A percentile compares a stretch with the other conserved stretches of the same genome.
Evolutionary conservation across 2,113 vertebrate species (phyloP).

Genomic region (Petrocephalus microphthalmus): DNA sequence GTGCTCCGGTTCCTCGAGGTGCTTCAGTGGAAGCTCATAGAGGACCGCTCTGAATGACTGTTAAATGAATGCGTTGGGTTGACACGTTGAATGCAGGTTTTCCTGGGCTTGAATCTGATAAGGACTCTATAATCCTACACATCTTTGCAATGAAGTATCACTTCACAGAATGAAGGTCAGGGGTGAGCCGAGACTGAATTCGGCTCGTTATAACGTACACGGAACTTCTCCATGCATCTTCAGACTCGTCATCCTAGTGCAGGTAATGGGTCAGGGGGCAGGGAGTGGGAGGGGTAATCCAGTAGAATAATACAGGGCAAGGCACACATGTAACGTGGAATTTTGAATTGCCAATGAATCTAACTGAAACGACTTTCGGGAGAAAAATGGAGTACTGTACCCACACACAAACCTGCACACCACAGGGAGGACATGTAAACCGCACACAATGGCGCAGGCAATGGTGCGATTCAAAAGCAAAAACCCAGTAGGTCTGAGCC

Average conservation of each 20-base stretch:
- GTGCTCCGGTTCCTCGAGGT: slow-evolving; percentile 22
- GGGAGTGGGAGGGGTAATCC: not conserved
- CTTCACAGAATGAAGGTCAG: not conserved
- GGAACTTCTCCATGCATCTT: not conserved
- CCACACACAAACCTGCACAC: not conserved
- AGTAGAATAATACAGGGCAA: not conserved
- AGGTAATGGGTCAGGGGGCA: not conserved
- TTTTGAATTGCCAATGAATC: not conserved
- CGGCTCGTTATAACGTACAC: not conserved
- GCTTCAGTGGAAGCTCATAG: slow-evolving; percentile 26
- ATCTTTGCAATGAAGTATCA: not conserved
- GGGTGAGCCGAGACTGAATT: not conserved
- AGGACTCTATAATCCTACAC: not conserved
- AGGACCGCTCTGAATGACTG: not conserved
- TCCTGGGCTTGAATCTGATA: not conserved
- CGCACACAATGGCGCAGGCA: not conserved
- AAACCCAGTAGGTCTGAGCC: not conserved
- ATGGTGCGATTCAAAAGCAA: not conserved
- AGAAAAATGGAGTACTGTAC: not conserved
- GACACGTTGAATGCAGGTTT: not conserved
- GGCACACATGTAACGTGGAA: not conserved
- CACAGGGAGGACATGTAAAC: not conserved
- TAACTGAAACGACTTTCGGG: not conserved
- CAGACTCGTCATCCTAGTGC: not conserved
- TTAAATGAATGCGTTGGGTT: not conserved